Percentiles rank a stretch among this genome's conserved stretches.
Conservation (phyloP, 2,113 vertebrate genomes). For the Ivindomyrus marchei region DNA sequence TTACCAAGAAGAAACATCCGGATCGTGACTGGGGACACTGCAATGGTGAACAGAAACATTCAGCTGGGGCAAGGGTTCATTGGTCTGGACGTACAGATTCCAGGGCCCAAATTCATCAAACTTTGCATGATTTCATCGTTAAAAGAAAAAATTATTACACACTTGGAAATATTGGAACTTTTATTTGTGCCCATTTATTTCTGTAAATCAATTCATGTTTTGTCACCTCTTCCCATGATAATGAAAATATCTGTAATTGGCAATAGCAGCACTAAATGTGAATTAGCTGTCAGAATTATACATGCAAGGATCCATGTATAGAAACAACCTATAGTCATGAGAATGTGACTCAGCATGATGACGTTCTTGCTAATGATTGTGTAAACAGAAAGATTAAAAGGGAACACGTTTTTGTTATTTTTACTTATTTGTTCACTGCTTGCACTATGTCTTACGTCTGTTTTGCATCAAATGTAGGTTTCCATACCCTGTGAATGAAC, state of each 20-base stretch:
- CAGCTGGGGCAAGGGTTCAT: neutral
- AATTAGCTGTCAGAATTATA: neutral
- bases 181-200: neutral
- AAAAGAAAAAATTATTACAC: neutral
- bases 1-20: neutral
- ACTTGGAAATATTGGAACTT: neutral
- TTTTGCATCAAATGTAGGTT: neutral
- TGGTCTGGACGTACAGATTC: neutral
- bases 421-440: neutral
- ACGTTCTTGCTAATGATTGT: neutral
- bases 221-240: neutral
- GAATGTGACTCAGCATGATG: neutral
- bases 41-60: neutral
- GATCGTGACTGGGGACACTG: neutral
- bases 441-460: neutral
- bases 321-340: neutral
- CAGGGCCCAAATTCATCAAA: neutral
- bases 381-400: neutral
- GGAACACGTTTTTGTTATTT: neutral
- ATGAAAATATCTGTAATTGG: neutral
- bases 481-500: neutral
- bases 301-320: neutral
- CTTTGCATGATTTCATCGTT: neutral
- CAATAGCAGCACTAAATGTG: neutral
- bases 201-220: neutral